phyloP scores from a whole-genome alignment of 1,140 invertebrate genomes.

The Macrobrachium nipponense region DNA sequence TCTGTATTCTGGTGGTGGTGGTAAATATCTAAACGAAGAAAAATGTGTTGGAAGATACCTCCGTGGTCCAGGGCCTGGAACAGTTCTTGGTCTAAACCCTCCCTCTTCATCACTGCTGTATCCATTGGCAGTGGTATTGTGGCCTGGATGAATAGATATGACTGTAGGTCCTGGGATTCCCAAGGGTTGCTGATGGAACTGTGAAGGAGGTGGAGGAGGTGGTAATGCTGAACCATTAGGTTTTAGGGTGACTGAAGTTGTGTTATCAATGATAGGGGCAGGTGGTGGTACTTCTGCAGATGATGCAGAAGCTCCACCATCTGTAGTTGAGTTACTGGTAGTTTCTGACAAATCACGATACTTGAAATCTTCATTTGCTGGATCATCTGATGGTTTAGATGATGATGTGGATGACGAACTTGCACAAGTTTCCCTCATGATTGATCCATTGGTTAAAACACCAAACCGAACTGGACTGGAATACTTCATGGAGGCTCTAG shows the following conservation, averaged over 20 bases:
- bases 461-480: slow-evolving; percentile 62
- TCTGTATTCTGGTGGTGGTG: slow-evolving; percentile 61
- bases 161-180: slow-evolving; percentile 49
- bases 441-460: slow-evolving; percentile 62
- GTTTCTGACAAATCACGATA: slow-evolving; percentile 63
- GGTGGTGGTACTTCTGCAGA: slow-evolving; percentile 50
- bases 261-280: slow-evolving; percentile 23
- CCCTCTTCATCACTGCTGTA: slow-evolving; percentile 64
- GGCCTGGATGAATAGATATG: slow-evolving; percentile 42
- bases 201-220: slow-evolving; percentile 32
- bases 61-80: slow-evolving; percentile 27
- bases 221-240: slow-evolving; percentile 6
- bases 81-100: slow-evolving; percentile 58
- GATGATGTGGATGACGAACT: slow-evolving; percentile 58
- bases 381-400: slow-evolving; percentile 61
- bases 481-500: slow-evolving; percentile 56
- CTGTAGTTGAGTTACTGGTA: slow-evolving; percentile 63
- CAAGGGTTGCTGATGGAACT: slow-evolving; percentile 26
- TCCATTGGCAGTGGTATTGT: slow-evolving; percentile 34
- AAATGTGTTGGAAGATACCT: slow-evolving; percentile 58
- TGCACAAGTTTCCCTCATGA: slow-evolving; percentile 58
- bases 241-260: slow-evolving; percentile 24
- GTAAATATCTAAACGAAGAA: slow-evolving; percentile 61
- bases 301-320: slow-evolving; percentile 59
- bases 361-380: slow-evolving; percentile 53